phyloP scores from a whole-genome alignment of 2,797 vertebrate species.

The Parotocinclus haroldoi region DNA sequence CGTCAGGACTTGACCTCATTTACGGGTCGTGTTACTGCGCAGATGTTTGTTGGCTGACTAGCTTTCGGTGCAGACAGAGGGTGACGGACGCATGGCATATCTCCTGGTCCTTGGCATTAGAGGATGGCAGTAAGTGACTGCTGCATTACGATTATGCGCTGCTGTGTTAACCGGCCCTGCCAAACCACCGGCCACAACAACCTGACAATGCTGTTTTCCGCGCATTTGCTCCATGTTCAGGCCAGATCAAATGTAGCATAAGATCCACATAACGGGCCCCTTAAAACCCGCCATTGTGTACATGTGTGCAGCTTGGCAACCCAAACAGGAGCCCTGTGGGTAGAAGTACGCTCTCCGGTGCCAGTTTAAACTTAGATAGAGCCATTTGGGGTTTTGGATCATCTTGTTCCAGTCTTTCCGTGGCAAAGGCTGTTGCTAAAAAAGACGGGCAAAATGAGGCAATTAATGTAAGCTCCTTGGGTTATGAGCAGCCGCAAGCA shows the following conservation, averaged over 20 bases:
- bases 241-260: conserved; percentile 52
- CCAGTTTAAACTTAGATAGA: conserved; percentile 68
- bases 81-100: conserved; percentile 21
- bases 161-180: conserved; percentile 43
- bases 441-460: conserved; percentile 49
- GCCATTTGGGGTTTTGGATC: conserved; percentile 70
- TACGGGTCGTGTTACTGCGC: too few relatives aligned
- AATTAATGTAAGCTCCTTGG: conserved; percentile 63
- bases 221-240: conserved; percentile 50
- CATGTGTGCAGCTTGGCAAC: conserved; percentile 60
- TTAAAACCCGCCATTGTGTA: conserved; percentile 46
- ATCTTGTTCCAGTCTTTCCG: conserved; percentile 59
- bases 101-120: conserved; percentile 42
- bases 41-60: too few relatives aligned
- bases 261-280: conserved; percentile 57
- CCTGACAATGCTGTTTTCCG: conserved; percentile 59
- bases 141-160: conserved; percentile 18
- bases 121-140: conserved; percentile 45
- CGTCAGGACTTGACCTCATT: too few relatives aligned
- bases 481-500: conserved; percentile 60
- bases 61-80: conserved; percentile 2
- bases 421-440: conserved; percentile 40
- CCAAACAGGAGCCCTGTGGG: conserved; percentile 55
- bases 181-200: conserved; percentile 60
- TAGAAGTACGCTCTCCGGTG: conserved; percentile 56